Evolutionary conservation across 2,113 vertebrate genomes (phyloP).

Genomic region (Bubo bubo): DNA sequence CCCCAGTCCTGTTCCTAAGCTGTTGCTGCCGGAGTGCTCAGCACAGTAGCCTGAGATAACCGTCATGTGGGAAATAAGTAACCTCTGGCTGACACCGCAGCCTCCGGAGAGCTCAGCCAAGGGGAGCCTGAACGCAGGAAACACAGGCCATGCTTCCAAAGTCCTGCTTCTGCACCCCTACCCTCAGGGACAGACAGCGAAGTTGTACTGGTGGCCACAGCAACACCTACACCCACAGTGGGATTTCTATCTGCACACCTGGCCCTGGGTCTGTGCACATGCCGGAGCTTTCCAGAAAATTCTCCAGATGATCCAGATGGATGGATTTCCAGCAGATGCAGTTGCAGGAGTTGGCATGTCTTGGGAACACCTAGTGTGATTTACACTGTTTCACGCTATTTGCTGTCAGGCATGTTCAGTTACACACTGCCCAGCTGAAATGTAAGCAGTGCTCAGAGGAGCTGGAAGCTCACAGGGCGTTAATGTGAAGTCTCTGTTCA

Average conservation of each 20-base stretch:
- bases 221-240: fast-evolving
- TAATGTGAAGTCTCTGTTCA: background rate
- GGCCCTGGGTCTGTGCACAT: fast-evolving
- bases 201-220: fast-evolving
- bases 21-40: background rate
- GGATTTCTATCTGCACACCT: background rate
- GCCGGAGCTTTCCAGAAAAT: background rate
- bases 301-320: background rate
- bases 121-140: background rate
- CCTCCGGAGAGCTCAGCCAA: background rate
- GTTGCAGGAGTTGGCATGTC: background rate
- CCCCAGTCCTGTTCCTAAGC: background rate
- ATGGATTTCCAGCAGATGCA: background rate
- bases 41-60: background rate
- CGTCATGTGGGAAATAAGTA: background rate
- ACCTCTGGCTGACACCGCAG: background rate
- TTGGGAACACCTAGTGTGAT: background rate
- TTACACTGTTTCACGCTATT: fast-evolving
- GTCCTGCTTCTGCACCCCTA: background rate
- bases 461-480: fast-evolving
- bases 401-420: background rate
- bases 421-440: background rate
- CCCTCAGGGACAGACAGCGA: fast-evolving
- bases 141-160: fast-evolving
- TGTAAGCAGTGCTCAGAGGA: background rate